Base-by-base conservation (phyloP, 2,797 vertebrate genomes). In the Brachymystax lenok region DNA sequence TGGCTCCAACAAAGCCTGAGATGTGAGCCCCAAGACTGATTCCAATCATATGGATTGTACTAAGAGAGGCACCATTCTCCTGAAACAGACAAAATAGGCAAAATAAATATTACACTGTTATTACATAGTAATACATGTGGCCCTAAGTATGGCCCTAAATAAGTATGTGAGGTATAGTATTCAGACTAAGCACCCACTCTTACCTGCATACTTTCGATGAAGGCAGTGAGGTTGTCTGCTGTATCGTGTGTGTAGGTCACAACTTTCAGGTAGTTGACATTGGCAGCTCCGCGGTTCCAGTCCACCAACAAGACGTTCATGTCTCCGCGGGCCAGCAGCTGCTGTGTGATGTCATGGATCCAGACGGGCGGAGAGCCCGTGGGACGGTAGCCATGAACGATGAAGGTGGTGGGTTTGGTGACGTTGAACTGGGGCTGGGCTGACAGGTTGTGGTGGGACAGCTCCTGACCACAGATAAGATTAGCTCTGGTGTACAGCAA, bases 1-100 rank as follows among this genome's bases (percentile, higher is more conserved):
- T 91, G 33, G 95, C 94, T 1, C 98, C 98, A 10, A 97, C 91
- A 80, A 97, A 97, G 54, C 98, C 98, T 79, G 97, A 95, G 75
- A 99, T 83, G 80, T 99, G 98, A 84, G 98, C 98, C 28, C 98
- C 98, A 4, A 99, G 94, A 80, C 98, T 99, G 76, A 98, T 74
- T 46, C 98, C 98, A 74, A 99, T 95, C 88, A 99, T 89, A 89
- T 99, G 88, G 67, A 99, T 82, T 70, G 90, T 91, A 61, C 88
- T 89, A 74, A 96, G 91, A 78, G 93, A 88, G 13, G 90, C 92
- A 30, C 95, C 95, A 7, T 86, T 40, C n/a, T 79, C 80, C 98
- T 99, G 85, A 28, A 80, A 77, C 68, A 10, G 21, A 52, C 24
- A 71, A 3, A 50, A n/a, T 19, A 46, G 19, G 3, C 30, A 24